A percentile compares a stretch with the other conserved stretches of the same genome.
phyloP scores from a whole-genome alignment of 2,797 vertebrate genomes.

The Pachyuromys duprasi region DNA sequence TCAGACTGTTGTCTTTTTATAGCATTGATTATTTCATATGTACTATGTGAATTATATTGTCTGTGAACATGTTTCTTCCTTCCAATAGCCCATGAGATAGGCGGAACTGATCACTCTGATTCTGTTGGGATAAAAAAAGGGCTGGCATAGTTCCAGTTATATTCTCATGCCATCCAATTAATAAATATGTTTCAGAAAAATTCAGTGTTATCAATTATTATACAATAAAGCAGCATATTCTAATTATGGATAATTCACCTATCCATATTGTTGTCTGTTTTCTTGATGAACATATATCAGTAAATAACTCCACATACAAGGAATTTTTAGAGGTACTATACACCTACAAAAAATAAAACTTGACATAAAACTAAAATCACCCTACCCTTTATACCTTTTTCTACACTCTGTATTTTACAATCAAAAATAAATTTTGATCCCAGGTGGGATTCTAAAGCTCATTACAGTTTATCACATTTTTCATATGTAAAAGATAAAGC shows the following conservation, averaged over 20 bases:
- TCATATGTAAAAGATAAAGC: slow-evolving; percentile 69
- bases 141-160: neutral
- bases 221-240: neutral
- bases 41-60: neutral
- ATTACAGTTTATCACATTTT: slow-evolving; percentile 73
- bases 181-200: neutral
- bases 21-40: neutral
- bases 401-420: slow-evolving; percentile 21
- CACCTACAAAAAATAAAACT: neutral
- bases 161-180: neutral
- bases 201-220: neutral
- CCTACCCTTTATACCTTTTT: slow-evolving; percentile 32
- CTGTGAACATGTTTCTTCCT: neutral
- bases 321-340: neutral
- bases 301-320: neutral
- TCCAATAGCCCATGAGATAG: neutral
- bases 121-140: neutral
- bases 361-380: neutral
- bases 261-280: neutral
- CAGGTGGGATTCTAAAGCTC: slow-evolving; percentile 70
- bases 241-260: neutral
- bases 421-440: slow-evolving; percentile 31
- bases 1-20: neutral
- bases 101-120: neutral
- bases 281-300: neutral